Evolutionary conservation across 2,113 vertebrate genomes (phyloP).

Genomic region (Epinephelus fuscoguttatus): DNA sequence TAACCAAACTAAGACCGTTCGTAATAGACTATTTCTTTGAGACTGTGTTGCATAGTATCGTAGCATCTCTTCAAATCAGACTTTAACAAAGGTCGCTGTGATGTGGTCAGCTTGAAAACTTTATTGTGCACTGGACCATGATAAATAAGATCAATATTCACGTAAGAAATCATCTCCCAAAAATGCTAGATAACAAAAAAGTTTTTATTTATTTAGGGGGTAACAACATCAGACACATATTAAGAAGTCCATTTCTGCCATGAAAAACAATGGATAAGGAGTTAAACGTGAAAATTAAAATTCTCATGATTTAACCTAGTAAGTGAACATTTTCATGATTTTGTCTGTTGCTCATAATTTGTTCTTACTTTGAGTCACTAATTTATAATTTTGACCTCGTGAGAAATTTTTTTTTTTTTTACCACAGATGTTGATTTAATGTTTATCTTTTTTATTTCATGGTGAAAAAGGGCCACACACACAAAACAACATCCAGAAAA

Average conservation of each 20-base stretch:
- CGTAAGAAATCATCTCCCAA: background rate
- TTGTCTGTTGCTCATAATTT: too few species aligned
- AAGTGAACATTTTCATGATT: too few species aligned
- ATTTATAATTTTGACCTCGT: too few species aligned
- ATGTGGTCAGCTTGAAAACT: background rate
- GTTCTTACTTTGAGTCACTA: too few species aligned
- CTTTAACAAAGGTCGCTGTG: background rate
- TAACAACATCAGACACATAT: background rate
- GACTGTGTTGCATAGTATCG: background rate
- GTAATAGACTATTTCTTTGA: too few species aligned
- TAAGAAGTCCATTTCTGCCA: too few species aligned
- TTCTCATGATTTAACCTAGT: background rate
- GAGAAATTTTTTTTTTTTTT: background rate
- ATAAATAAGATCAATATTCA: background rate
- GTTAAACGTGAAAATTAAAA: background rate
- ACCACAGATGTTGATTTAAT: background rate
- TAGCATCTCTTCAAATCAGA: background rate
- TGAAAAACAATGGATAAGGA: too few species aligned
- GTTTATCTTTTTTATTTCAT: background rate
- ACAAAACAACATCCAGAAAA: background rate
- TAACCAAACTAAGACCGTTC: too few species aligned
- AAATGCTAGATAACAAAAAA: too few species aligned
- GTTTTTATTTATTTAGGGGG: background rate
- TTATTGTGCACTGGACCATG: background rate
- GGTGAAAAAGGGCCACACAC: background rate